Evolutionary conservation across 2,113 vertebrate species (phyloP).

Genomic region (Sinocyclocheilus anshuiensis): DNA sequence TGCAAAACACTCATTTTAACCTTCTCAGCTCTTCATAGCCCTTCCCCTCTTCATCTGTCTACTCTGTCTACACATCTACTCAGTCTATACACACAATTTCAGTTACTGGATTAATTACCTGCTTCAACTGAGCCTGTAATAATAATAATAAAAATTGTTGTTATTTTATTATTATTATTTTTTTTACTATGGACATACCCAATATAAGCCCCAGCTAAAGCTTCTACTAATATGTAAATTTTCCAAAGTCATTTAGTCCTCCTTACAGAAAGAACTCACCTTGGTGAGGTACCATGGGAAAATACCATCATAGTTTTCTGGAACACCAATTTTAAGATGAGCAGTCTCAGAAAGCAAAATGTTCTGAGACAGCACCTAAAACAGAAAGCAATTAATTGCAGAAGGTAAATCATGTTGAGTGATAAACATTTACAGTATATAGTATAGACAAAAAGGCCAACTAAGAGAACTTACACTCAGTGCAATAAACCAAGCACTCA

Average conservation of each 20-base stretch:
- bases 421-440: background rate
- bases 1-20: background rate
- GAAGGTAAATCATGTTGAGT: background rate
- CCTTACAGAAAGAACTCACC: slow-evolving; percentile 68
- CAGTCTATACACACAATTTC: no score
- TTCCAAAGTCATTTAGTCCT: slow-evolving; percentile 7
- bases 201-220: background rate
- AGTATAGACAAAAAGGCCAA: background rate
- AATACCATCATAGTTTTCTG: slow-evolving; percentile 79
- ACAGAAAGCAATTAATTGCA: slow-evolving; percentile 25
- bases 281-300: slow-evolving; percentile 81
- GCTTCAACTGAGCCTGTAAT: background rate
- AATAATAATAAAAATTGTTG: background rate
- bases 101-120: background rate
- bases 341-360: slow-evolving; percentile 62
- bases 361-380: slow-evolving; percentile 58
- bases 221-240: background rate
- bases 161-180: background rate
- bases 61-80: background rate
- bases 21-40: background rate
- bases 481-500: slow-evolving; percentile 31
- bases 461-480: slow-evolving; percentile 28
- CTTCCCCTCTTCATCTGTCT: background rate
- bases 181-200: background rate
- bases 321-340: slow-evolving; percentile 77